Conservation (phyloP, 2,888 invertebrate species). For the Cheilosia impressa region DNA sequence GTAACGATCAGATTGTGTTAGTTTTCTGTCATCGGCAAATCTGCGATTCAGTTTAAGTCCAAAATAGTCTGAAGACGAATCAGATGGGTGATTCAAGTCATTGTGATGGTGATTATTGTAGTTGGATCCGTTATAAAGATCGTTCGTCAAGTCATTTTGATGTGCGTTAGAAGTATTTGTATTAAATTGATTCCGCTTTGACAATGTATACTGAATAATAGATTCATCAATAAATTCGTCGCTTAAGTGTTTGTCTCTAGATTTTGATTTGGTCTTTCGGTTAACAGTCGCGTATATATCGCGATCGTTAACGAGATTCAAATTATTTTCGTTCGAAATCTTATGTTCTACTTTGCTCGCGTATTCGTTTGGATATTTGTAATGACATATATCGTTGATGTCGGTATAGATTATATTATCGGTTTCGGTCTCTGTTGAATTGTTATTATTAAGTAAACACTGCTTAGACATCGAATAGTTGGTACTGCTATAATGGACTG, state of each 20-base stretch:
- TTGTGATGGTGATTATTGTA: conserved; percentile 81
- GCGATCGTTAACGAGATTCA: conserved; percentile 81
- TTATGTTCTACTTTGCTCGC: conserved; percentile 80
- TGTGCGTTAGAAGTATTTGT: conserved; percentile 62
- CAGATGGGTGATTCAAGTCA: conserved; percentile 82
- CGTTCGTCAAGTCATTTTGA: conserved; percentile 77
- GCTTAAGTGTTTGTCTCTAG: conserved; percentile 82
- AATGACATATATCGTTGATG: conserved; percentile 83
- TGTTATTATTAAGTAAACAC: conserved; percentile 82
- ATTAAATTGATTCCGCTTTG: conserved; percentile 79
- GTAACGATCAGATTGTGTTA: conserved; percentile 81
- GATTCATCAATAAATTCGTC: conserved; percentile 83
- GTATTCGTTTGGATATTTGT: conserved; percentile 80
- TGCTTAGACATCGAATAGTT: conserved; percentile 84
- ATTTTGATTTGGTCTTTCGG: conserved; percentile 83
- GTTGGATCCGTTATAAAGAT: conserved; percentile 77
- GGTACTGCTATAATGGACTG: conserved; percentile 84
- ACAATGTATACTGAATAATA: conserved; percentile 81
- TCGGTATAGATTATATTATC: conserved; percentile 84
- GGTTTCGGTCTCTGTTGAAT: conserved; percentile 83
- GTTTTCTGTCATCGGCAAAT: conserved; percentile 78
- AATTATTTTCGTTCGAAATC: conserved; percentile 80
- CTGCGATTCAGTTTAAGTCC: conserved; percentile 78
- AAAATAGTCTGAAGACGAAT: conserved; percentile 82
- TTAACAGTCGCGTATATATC: conserved; percentile 84